Base-by-base conservation (phyloP, 2,797 vertebrate genomes). In the Micropoecilia bifurca region DNA sequence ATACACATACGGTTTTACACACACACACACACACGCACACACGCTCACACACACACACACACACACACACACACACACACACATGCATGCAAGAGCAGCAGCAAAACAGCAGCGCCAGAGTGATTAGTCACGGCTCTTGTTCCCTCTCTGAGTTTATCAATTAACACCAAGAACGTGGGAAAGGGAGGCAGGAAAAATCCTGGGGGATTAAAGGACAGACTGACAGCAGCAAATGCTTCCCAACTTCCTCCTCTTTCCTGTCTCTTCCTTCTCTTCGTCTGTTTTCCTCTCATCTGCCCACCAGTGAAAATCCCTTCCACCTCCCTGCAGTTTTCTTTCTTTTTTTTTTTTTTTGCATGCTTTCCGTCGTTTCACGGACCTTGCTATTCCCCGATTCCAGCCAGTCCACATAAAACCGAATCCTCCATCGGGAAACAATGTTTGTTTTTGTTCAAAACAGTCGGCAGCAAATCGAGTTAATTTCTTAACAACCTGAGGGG, bases 121-220 rank as follows among this genome's bases (percentile, higher is more conserved):
- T 83, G 83, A 95, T 95, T 94, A 90, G 94, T 95, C 93, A 95
- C 84, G 87, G 93, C 84, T 94, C 89, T 83, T 53, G 47, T 93
- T 94, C 90, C 93, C 91, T 93, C 87, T 87, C 89, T 89, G 89
- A 92, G 95, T 96, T 95, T 95, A 96, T 96, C 96, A 96, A 96
- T 96, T 96, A 96, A 94, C 94, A 94, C 93, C 90, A 88, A 86
- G 93, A 95, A 96, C 94, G 93, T 96, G 96, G 96, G 95, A 96
- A 96, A 88, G 93, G 84, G 89, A 92, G 89, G 86, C 90, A 81
- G 89, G 89, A 94, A 93, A 89, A 94, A 95, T 95, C 93, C 86
- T 78, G 91, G 84, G 83, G 93, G 95, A 96, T 96, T 96, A 96
- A 93, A 94, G 84, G 80, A 79, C 76, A 90, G 94, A 96, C 77